These are phyloP conservation scores for Aptenodytes patagonicus DNA, from an alignment of 2,113 vertebrate species.

Conservation along the genomic window DNA sequence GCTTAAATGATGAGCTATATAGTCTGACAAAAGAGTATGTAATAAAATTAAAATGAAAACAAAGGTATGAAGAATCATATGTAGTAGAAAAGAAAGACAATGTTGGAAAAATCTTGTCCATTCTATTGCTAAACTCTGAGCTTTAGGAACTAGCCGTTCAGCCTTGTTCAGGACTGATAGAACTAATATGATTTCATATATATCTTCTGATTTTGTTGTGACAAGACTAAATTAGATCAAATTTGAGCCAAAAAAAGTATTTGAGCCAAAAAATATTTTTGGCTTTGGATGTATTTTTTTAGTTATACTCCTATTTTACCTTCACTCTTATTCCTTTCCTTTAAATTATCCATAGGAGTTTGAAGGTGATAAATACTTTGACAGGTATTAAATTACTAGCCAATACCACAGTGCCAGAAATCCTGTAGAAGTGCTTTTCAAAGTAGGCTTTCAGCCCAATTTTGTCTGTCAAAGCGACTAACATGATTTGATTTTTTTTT, in stretches of 20 bases:
- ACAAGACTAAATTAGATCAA: neutral
- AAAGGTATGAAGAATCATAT: neutral
- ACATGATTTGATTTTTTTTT: neutral
- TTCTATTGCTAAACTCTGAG: neutral
- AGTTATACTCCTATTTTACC: neutral
- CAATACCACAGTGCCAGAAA: neutral
- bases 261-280: neutral
- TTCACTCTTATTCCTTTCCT: neutral
- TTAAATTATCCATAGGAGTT: neutral
- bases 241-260: neutral
- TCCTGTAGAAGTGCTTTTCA: neutral
- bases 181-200: neutral
- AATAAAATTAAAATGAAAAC: conserved; percentile 3
- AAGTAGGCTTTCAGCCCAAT: neutral
- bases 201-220: neutral
- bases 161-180: neutral
- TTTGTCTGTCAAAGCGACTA: neutral
- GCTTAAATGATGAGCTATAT: neutral
- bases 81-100: neutral
- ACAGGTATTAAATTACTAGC: neutral
- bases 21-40: neutral
- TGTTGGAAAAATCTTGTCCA: neutral
- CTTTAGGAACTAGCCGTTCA: neutral
- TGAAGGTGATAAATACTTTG: neutral
- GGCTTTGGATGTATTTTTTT: neutral